Conservation (phyloP, 2,888 invertebrate species). For the Eueremaeus valkanovi region DNA sequence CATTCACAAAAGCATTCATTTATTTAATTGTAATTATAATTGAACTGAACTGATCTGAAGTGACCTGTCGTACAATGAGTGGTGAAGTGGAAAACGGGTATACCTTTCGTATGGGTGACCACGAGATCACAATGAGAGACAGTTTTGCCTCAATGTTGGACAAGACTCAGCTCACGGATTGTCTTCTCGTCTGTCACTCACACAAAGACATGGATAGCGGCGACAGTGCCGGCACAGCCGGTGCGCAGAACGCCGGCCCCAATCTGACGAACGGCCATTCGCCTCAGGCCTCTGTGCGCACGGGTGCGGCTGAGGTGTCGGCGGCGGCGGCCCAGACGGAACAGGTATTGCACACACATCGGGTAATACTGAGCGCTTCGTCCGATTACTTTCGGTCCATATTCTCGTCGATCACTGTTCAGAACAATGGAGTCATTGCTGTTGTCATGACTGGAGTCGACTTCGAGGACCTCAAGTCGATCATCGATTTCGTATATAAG, state of each 20-base stretch:
- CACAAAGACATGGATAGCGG: not conserved
- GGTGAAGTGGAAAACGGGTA: slow-evolving; percentile 1
- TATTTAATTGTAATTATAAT: too few species aligned
- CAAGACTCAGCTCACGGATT: slow-evolving; percentile 15
- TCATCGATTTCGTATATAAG: slow-evolving; percentile 19
- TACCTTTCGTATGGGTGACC: slow-evolving; percentile 24
- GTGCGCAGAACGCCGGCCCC: not conserved
- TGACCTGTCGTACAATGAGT: not conserved
- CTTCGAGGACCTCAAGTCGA: not conserved
- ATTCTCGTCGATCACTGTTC: not conserved
- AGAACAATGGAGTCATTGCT: not conserved
- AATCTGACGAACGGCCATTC: not conserved
- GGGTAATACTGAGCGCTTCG: slow-evolving; percentile 11
- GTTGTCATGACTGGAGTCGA: not conserved
- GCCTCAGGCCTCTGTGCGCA: not conserved
- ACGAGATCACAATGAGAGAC: slow-evolving; percentile 26
- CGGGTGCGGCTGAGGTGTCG: too few species aligned
- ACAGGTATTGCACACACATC: not conserved
- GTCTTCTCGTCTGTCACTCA: slow-evolving; percentile 2
- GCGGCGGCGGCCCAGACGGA: not conserved
- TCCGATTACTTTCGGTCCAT: slow-evolving; percentile 20
- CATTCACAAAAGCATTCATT: too few species aligned
- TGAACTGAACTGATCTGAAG: not conserved
- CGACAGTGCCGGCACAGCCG: not conserved
- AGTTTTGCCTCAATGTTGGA: slow-evolving; percentile 23